Evolutionary conservation across 2,888 invertebrate genomes (phyloP).

Genomic region (Ashinkailepas kermadecensis): DNA sequence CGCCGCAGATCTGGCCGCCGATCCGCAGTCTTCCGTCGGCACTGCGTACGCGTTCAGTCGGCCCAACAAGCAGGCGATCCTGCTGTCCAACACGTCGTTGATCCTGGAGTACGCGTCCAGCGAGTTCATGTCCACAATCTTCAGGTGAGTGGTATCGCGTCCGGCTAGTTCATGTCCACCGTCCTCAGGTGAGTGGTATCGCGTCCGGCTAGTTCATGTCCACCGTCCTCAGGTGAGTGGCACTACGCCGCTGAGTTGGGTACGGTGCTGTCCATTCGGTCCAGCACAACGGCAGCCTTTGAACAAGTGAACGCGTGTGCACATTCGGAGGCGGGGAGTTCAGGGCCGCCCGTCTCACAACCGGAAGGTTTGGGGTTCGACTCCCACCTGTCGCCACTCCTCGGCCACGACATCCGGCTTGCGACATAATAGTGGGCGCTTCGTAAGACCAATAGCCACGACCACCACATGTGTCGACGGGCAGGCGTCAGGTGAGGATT

Average conservation of each 20-base stretch:
- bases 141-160: not conserved
- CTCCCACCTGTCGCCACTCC: too few species aligned
- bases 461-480: too few species aligned
- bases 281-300: too few species aligned
- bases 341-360: too few species aligned
- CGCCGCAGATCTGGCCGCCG: slow-evolving; percentile 63
- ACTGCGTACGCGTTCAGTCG: slow-evolving; percentile 84
- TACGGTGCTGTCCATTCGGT: too few species aligned
- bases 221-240: not conserved
- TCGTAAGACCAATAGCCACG: too few species aligned
- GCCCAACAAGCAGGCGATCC: slow-evolving; percentile 72
- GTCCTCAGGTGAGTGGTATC: not conserved
- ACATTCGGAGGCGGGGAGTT: too few species aligned
- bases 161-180: not conserved
- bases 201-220: not conserved
- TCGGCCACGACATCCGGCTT: too few species aligned
- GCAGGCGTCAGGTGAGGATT: too few species aligned
- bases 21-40: slow-evolving; percentile 75
- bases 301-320: too few species aligned
- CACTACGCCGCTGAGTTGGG: not conserved
- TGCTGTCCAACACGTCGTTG: slow-evolving; percentile 74
- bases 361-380: too few species aligned
- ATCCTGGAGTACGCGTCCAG: slow-evolving; percentile 79
- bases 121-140: slow-evolving; percentile 53
- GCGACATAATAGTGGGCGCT: too few species aligned